phyloP scores from a whole-genome alignment of 2,113 vertebrate genomes.

The Nannospalax galili region DNA sequence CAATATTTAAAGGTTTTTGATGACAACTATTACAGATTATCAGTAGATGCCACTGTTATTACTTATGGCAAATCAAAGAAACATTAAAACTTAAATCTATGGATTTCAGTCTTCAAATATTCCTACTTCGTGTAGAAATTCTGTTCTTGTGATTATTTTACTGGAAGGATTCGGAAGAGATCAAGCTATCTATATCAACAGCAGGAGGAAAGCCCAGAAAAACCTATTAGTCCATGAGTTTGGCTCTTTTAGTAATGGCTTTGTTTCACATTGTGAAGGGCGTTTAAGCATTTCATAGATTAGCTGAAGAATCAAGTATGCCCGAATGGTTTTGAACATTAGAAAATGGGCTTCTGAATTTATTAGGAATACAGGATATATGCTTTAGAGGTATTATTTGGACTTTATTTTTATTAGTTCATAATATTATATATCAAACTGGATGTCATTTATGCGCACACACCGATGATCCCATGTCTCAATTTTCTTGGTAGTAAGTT shows the following conservation, averaged over 20 bases:
- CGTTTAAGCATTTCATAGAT: conserved; percentile 48
- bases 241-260: conserved; percentile 58
- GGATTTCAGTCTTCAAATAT: not conserved
- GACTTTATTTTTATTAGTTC: not conserved
- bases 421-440: not conserved
- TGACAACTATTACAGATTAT: not conserved
- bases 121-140: not conserved
- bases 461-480: not conserved
- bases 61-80: not conserved
- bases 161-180: conserved; percentile 28
- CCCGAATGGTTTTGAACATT: not conserved
- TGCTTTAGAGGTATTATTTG: not conserved
- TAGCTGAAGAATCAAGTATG: conserved; percentile 11
- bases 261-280: conserved; percentile 37
- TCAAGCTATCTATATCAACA: not conserved
- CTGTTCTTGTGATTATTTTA: conserved; percentile 7
- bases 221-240: not conserved
- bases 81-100: not conserved
- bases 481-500: not conserved
- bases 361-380: not conserved
- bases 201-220: not conserved
- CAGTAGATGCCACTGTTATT: not conserved
- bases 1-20: not conserved
- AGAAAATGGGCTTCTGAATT: conserved; percentile 29
- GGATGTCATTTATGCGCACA: not conserved